Evolutionary conservation across 1,140 invertebrate species (phyloP), one percentile per base, ranked within the genome.

Genomic region (Saccostrea echinata): DNA sequence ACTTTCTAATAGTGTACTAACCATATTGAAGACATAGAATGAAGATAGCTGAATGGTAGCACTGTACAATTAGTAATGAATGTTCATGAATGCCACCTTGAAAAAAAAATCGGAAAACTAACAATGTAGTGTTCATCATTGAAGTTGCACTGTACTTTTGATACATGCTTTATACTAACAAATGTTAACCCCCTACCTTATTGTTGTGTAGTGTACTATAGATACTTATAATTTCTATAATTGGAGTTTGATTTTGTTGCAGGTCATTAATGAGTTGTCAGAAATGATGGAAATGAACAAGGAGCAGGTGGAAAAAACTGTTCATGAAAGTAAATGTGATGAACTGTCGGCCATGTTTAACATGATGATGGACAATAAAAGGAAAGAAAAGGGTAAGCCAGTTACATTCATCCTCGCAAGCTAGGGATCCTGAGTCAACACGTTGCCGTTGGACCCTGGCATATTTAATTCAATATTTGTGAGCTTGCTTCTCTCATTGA

Each of bases 311-410:
- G 94, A 94, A 27, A 91, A 93, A 84, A 93, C 92, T n/a, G 94
- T 95, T 11, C 92, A 94, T 68, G 94, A 95, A 84, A 93, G 89
- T 86, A 92, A 93, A 86, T 94, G 92, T 83, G 94, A 94, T 91
- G 94, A 95, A 86, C 85, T 94, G n/a, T 95, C 94, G 8, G 94
- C 94, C 84, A 95, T 95, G 94, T 95, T 93, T 89, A 95, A 94
- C 88, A 95, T 95, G 94, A 91, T 95, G 21, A 89, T 94, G 68
- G 91, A 95, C 82, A 91, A 83, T n/a, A 94, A 94, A 85, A 86
- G 93, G 21, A 88, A 88, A 76, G 92, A 92, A 61, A 91, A 93
- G 90, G 93, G 94, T 94, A 91, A 27, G 53, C 64, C n/a, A 61
- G 55, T 57, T 57, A n/a, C n/a, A n/a, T n/a, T n/a, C n/a, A n/a